Base-by-base conservation (phyloP, 2,113 vertebrate species). In the Ageneiosus marmoratus region DNA sequence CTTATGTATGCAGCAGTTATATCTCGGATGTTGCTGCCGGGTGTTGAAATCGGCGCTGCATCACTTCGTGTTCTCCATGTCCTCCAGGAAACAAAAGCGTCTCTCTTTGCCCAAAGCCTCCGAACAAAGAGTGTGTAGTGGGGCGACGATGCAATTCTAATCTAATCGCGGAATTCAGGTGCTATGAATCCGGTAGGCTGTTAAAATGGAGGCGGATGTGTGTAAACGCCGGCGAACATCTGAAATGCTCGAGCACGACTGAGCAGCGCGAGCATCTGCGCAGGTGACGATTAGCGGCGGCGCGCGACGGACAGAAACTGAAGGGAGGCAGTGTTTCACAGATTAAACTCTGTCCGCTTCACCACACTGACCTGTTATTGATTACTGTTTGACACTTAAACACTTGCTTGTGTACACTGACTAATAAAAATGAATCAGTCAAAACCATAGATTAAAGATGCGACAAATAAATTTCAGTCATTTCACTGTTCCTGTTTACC, bases 181-280 rank as follows among this genome's bases (percentile, higher is more conserved):
- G 24, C 11, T 41, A 9, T 46, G 12, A 34, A 22, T 76, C 55
- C 41, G 56, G 10, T 73, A 27, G 22, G 12, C 20, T 15, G 82
- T 58, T 81, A 89, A 89, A 86, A 89, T 89, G 88, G 88, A 88
- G 87, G 87, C 85, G 77, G 73, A n/a, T n/a, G 72, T 34, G 32
- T 77, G 69, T 3, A 46, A 22, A 73, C 34, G 41, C 9, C 51
- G 74, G 62, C 50, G 53, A 73, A 63, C 65, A 60, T 72, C 75
- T 63, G 70, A 79, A 80, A 46, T 46, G 83, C 73, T 72, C 55
- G 81, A 81, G 85, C 46, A 83, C 88, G 87, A 88, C 81, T 88
- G 85, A 88, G 77, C 79, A 77, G 85, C 81, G 63, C 41, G 65
- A 58, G 79, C 74, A 77, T 84, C 79, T 84, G 83, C 80, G 85